These are phyloP conservation scores for Oconnorella tubifera DNA, from an alignment of 2,888 invertebrate genomes.

Conservation along the genomic window DNA sequence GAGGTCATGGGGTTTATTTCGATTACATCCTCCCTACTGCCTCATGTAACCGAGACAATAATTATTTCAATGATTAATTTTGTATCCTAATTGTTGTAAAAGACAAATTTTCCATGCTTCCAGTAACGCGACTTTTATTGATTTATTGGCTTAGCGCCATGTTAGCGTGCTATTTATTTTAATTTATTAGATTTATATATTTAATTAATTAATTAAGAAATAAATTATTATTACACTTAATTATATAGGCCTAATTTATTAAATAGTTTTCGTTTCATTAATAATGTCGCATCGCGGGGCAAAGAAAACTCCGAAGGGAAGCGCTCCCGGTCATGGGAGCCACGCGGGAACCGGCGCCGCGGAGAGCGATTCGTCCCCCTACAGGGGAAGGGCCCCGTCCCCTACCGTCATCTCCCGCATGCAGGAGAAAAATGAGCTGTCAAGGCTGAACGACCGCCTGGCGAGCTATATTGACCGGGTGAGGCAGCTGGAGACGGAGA, in stretches of 20 bases:
- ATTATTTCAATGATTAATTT: no score
- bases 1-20: no score
- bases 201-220: neutral
- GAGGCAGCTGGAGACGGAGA: conserved; percentile 86
- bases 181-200: no score
- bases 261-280: no score
- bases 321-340: neutral
- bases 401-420: conserved; percentile 84
- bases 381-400: conserved; percentile 43
- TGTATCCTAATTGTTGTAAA: no score
- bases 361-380: no score
- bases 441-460: conserved; percentile 90
- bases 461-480: conserved; percentile 95
- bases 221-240: neutral
- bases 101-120: no score
- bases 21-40: no score
- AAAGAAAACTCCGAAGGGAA: neutral
- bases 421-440: conserved; percentile 89
- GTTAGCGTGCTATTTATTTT: no score
- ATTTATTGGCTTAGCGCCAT: no score
- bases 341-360: neutral
- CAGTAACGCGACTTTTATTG: no score
- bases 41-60: no score
- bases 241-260: neutral
- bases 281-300: neutral